These are phyloP conservation scores for Centropyge bicolor DNA, from an alignment of 2,797 vertebrate species.

Conservation along the genomic window DNA sequence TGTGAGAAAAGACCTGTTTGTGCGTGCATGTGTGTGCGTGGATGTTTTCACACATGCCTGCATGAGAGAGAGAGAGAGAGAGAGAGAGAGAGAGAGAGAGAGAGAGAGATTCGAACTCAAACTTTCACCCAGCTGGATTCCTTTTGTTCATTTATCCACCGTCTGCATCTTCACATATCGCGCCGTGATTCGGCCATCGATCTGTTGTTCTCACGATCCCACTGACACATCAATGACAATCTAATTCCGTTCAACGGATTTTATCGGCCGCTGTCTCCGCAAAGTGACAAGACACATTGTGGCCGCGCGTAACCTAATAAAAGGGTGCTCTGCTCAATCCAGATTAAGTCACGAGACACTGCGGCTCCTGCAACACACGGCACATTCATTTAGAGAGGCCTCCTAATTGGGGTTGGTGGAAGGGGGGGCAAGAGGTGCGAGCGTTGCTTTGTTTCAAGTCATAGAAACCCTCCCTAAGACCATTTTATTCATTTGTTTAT, in stretches of 20 bases:
- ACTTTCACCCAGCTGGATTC: conserved; percentile 72
- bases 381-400: conserved; percentile 80
- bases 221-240: conserved; percentile 89
- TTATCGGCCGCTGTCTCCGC: conserved; percentile 84
- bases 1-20: conserved; percentile 73
- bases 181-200: conserved; percentile 83
- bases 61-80: conserved; percentile 29
- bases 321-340: conserved; percentile 80
- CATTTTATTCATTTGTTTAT: conserved; percentile 74
- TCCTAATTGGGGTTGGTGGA: conserved; percentile 79
- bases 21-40: conserved; percentile 43
- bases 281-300: conserved; percentile 91
- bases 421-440: conserved; percentile 49
- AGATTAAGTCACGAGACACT: conserved; percentile 84
- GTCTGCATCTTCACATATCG: conserved; percentile 72
- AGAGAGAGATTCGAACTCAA: conserved; percentile 50
- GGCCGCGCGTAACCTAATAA: conserved; percentile 86
- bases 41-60: conserved; percentile 13
- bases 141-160: conserved; percentile 64
- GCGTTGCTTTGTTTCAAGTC: conserved; percentile 60
- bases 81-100: conserved; percentile 22
- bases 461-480: conserved; percentile 50
- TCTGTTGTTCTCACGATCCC: conserved; percentile 86
- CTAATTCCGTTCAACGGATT: conserved; percentile 86
- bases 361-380: conserved; percentile 64